Percentiles rank a stretch among this genome's conserved stretches.
These are phyloP conservation scores for Drusus annulatus DNA, from an alignment of 1,140 invertebrate genomes.

Conservation along the genomic window DNA sequence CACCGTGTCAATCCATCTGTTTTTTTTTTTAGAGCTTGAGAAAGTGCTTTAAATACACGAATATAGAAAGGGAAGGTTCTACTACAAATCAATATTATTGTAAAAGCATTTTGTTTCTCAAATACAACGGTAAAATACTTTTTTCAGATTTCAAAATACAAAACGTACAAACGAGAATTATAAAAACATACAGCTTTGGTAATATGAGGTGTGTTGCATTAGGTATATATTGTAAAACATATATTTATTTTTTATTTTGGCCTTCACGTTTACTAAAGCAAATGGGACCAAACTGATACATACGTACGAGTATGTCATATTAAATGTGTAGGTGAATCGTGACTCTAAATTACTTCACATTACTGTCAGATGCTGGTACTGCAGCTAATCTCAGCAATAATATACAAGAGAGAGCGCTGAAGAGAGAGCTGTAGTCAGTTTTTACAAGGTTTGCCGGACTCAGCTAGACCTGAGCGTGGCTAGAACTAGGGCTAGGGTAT, in stretches of 20 bases:
- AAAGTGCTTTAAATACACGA: constrained; percentile 15
- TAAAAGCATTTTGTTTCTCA: neutral
- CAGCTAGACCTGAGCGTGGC: too few relatives aligned
- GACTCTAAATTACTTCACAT: neutral
- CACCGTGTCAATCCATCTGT: constrained; percentile 9
- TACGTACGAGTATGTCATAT: neutral
- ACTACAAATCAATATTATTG: neutral
- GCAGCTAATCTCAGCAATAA: too few relatives aligned
- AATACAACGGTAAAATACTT: too few relatives aligned
- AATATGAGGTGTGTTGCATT: too few relatives aligned
- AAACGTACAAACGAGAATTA: too few relatives aligned
- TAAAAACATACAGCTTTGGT: too few relatives aligned
- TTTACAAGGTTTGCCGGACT: too few relatives aligned
- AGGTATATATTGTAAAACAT: too few relatives aligned
- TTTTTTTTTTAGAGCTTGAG: constrained; percentile 8
- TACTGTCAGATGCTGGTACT: constrained; percentile 8
- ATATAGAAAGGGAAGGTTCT: constrained; percentile 13
- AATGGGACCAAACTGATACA: neutral
- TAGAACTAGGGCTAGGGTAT: too few relatives aligned
- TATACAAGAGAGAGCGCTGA: too few relatives aligned
- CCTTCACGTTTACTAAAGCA: constrained; percentile 8
- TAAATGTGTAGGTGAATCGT: constrained; percentile 6
- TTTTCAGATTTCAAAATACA: too few relatives aligned
- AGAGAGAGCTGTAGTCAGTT: too few relatives aligned
- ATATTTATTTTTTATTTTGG: neutral